A percentile compares a stretch with the other conserved stretches of the same genome.
These are phyloP conservation scores for Heloderma charlesbogerti DNA, from an alignment of 2,113 vertebrate genomes.

Conservation along the genomic window DNA sequence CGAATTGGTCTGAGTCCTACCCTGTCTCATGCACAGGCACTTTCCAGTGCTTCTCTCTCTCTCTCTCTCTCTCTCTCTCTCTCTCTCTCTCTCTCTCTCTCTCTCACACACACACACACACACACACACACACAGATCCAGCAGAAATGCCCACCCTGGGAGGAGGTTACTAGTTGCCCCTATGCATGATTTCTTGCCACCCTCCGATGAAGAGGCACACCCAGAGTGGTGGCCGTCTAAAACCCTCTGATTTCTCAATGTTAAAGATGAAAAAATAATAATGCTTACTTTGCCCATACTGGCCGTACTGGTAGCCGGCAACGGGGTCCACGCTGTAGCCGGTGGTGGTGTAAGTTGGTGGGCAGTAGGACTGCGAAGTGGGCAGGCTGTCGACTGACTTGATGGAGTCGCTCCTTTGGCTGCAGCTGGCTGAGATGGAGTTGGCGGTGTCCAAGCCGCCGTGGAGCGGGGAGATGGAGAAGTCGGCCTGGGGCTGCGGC, in stretches of 20 bases:
- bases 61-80: too few relatives aligned
- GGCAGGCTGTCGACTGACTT: constrained; percentile 96
- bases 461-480: constrained; percentile 98
- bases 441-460: constrained; percentile 92
- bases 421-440: constrained; percentile 97
- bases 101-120: too few relatives aligned
- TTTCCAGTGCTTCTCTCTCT: too few relatives aligned
- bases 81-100: too few relatives aligned
- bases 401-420: constrained; percentile 96
- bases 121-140: too few relatives aligned
- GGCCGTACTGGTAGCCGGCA: constrained; percentile 97
- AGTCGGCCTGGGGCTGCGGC: constrained; percentile 94
- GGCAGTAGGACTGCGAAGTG: constrained; percentile 97
- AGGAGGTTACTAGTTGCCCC: neutral
- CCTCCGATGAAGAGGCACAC: neutral
- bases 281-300: constrained; percentile 96
- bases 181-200: too few relatives aligned
- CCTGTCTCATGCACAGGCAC: too few relatives aligned
- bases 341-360: constrained; percentile 96
- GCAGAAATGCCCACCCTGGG: neutral
- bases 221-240: neutral
- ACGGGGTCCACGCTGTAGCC: constrained; percentile 99
- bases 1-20: too few relatives aligned
- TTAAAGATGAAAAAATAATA: too few relatives aligned
- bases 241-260: neutral